Evolutionary conservation across 1,140 invertebrate species (phyloP).

Genomic region (Drosophila lini): DNA sequence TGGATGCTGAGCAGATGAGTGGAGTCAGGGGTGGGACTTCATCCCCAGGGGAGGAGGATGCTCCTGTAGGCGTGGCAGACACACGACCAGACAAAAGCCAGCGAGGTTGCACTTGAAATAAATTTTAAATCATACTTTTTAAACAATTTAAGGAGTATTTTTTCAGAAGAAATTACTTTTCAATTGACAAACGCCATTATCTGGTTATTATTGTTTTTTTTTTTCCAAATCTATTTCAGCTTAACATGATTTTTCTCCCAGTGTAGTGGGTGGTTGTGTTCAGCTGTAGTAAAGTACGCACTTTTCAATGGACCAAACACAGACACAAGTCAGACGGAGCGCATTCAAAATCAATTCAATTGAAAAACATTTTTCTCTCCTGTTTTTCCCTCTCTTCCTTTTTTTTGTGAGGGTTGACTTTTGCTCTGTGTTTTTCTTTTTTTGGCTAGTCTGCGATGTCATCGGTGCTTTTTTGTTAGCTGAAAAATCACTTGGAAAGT

Average conservation of each 20-base stretch:
- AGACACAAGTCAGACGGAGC: slow-evolving; percentile 65
- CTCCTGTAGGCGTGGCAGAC: slow-evolving; percentile 43
- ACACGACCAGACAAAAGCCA: slow-evolving; percentile 39
- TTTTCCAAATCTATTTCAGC: background rate
- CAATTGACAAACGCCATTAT: no score
- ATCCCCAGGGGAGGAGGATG: slow-evolving; percentile 9
- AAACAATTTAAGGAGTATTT: background rate
- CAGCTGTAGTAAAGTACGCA: slow-evolving; percentile 48
- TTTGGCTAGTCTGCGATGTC: slow-evolving; percentile 35
- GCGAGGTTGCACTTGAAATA: slow-evolving; percentile 23
- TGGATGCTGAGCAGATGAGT: slow-evolving; percentile 25
- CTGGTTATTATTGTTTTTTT: background rate
- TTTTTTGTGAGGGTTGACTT: slow-evolving; percentile 36
- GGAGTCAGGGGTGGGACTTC: slow-evolving; percentile 8
- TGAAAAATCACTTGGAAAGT: slow-evolving; percentile 59
- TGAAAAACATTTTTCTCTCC: slow-evolving; percentile 68
- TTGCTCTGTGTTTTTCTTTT: slow-evolving; percentile 13
- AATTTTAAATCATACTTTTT: background rate
- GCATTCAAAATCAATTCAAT: slow-evolving; percentile 81
- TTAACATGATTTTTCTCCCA: background rate
- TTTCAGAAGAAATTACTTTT: no score
- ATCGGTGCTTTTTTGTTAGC: slow-evolving; percentile 46
- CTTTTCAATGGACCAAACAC: slow-evolving; percentile 70
- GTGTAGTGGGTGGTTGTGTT: slow-evolving; percentile 16
- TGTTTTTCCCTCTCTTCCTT: slow-evolving; percentile 10